phyloP scores from a whole-genome alignment of 2,113 vertebrate genomes.

The Brienomyrus longianalis region DNA sequence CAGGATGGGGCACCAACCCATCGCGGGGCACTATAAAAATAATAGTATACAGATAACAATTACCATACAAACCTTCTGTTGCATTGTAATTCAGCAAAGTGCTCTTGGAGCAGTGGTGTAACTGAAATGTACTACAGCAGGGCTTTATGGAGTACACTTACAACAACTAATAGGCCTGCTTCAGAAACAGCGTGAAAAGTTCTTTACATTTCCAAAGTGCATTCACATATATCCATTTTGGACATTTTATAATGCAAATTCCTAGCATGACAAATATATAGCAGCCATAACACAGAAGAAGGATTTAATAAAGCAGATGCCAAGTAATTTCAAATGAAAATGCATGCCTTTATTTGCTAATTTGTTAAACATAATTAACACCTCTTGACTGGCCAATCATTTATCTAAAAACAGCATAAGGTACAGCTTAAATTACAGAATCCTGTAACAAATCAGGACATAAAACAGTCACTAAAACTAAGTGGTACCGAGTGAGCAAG shows the following conservation, averaged over 20 bases:
- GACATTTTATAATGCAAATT: neutral
- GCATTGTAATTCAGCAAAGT: neutral
- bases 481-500: neutral
- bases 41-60: neutral
- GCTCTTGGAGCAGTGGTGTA: neutral
- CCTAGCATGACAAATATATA: neutral
- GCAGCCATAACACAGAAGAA: neutral
- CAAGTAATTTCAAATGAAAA: neutral
- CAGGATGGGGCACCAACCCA: neutral
- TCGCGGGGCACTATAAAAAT: neutral
- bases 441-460: neutral
- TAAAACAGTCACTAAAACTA: slow-evolving; percentile 1
- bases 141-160: neutral
- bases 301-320: slow-evolving; percentile 1
- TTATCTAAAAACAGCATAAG: slow-evolving; percentile 3
- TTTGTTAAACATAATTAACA: slow-evolving; percentile 16
- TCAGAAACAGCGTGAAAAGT: neutral
- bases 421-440: neutral
- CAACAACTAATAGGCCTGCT: neutral
- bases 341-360: slow-evolving; percentile 13
- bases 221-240: neutral
- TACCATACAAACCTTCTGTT: neutral
- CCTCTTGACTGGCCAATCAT: slow-evolving; percentile 1
- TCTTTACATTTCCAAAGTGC: neutral
- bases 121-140: neutral